Base-by-base conservation (phyloP, 1,140 invertebrate species). In the Ruditapes philippinarum region DNA sequence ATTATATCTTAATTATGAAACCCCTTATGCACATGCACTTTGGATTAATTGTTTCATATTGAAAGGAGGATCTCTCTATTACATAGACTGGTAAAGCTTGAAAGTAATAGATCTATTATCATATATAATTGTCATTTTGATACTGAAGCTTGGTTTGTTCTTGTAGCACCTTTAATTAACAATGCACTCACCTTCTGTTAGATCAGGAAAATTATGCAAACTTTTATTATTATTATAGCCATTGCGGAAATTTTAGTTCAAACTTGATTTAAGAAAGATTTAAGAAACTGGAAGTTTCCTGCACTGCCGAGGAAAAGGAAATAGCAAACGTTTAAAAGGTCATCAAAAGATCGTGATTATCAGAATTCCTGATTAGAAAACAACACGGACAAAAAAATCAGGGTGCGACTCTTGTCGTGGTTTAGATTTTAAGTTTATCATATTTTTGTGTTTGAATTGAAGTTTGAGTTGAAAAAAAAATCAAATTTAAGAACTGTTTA, bases 171-270 rank as follows among this genome's bases (percentile, higher is more conserved):
- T 74, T n/a, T 74, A 76, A 54, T 22, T 54, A 45, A 51, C 49
- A 19, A 74, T 70, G 74, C 74, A 85, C 83, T 42, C 70, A 76
- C 83, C 11, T 54, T 40, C 31, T n/a, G 60, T 51, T 14, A 19
- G 49, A 57, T 78, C 70, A 87, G 84, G 84, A 87, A 87, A 87
- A 87, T 87, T 87, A 87, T 87, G 84, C 84, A 73, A 68, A 65
- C 45, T 51, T 38, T 74, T 42, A 42, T 25, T 74, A 74, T n/a
- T n/a, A n/a, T n/a, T n/a, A n/a, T n/a, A n/a, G n/a, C n/a, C n/a
- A n/a, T n/a, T n/a, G n/a, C n/a, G n/a, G n/a, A n/a, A n/a, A n/a
- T n/a, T n/a, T n/a, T n/a, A n/a, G n/a, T n/a, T n/a, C n/a, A n/a
- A n/a, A n/a, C n/a, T 4, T 12, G 22, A 42, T 25, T 74, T 12